Evolutionary conservation across 2,113 vertebrate species (phyloP).

Genomic region (Alces alces): DNA sequence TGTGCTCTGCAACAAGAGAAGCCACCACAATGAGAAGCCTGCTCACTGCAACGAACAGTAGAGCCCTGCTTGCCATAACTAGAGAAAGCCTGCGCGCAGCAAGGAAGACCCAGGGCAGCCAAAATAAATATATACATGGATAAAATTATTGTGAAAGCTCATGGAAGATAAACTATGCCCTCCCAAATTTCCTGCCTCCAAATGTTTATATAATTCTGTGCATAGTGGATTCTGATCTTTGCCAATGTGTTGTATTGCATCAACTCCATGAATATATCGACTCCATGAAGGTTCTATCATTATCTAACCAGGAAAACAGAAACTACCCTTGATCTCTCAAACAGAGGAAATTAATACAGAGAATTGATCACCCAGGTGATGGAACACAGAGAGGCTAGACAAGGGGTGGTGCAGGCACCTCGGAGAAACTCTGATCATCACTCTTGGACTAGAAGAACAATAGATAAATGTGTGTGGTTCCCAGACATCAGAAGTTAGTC

Average conservation of each 20-base stretch:
- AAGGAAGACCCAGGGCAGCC: not conserved
- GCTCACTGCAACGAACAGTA: fast-evolving
- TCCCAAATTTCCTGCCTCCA: not conserved
- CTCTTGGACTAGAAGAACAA: not conserved
- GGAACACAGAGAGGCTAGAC: not conserved
- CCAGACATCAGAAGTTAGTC: not conserved
- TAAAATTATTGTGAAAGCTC: not conserved
- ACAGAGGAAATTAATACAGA: not conserved
- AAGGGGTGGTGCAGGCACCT: not conserved
- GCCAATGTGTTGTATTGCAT: not conserved
- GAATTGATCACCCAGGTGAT: not conserved
- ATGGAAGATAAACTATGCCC: not conserved
- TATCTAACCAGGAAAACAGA: not conserved
- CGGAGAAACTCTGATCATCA: not conserved
- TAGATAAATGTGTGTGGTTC: not conserved
- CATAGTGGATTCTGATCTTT: not conserved
- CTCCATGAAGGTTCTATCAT: not conserved
- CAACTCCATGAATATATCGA: not conserved
- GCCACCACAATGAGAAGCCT: not conserved
- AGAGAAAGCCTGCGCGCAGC: not conserved
- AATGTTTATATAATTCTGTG: not conserved
- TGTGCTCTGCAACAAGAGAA: not conserved
- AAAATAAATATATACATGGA: not conserved
- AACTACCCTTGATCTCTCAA: not conserved
- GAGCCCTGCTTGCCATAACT: not conserved